These are phyloP conservation scores for Drosophila parthenogenetica DNA, from an alignment of 2,888 invertebrate species.

Conservation along the genomic window DNA sequence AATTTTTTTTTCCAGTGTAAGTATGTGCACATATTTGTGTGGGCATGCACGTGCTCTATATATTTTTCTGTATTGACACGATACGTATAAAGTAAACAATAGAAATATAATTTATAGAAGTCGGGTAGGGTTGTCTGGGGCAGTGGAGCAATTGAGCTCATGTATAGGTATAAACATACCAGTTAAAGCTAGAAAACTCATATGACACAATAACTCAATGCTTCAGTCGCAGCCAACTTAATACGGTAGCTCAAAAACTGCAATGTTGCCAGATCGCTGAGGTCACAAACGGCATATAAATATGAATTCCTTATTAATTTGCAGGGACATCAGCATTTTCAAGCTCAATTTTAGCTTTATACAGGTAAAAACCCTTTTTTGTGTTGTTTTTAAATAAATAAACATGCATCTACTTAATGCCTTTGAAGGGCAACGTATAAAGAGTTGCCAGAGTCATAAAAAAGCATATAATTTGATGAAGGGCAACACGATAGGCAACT, in stretches of 20 bases:
- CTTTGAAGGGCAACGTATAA: slow-evolving; percentile 30
- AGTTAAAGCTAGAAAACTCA: neutral
- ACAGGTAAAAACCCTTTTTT: neutral
- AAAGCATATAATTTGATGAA: slow-evolving; percentile 29
- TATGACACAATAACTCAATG: neutral
- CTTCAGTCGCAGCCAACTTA: slow-evolving; percentile 10
- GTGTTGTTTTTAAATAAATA: slow-evolving; percentile 16
- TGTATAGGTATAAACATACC: slow-evolving; percentile 6
- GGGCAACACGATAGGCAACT: slow-evolving; percentile 25
- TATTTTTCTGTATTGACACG: slow-evolving; percentile 4
- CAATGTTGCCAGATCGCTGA: slow-evolving; percentile 5
- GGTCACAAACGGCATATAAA: slow-evolving; percentile 3
- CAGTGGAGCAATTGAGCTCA: slow-evolving; percentile 16
- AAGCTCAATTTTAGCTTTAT: neutral
- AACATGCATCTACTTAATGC: neutral
- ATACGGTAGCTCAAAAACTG: neutral
- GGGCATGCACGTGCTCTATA: neutral
- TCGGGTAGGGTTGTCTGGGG: slow-evolving; percentile 14
- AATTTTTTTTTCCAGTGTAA: neutral
- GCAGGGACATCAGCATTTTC: neutral
- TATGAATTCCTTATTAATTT: slow-evolving; percentile 10
- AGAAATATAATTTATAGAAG: slow-evolving; percentile 1
- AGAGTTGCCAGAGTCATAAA: slow-evolving; percentile 49
- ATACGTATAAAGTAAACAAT: slow-evolving; percentile 10
- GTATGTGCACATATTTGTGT: neutral